phyloP scores from a whole-genome alignment of 2,797 vertebrate genomes.

The Karalla daura region DNA sequence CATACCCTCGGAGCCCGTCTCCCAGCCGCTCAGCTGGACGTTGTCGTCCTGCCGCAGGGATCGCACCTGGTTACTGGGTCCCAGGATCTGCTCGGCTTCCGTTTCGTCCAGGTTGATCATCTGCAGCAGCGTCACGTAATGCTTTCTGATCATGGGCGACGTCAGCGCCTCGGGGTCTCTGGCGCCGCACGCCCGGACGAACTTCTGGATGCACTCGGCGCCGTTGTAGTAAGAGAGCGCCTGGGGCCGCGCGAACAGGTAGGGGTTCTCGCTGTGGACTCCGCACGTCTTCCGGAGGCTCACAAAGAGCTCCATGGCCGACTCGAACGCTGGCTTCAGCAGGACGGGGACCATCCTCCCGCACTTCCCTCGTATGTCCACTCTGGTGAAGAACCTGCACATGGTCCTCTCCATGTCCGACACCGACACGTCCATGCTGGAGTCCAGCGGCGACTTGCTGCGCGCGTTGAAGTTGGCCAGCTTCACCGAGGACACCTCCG shows the following conservation, averaged over 20 bases:
- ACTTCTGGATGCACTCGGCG: constrained; percentile 26
- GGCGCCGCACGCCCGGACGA: constrained; percentile 47
- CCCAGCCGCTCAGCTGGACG: neutral
- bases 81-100: constrained; percentile 59
- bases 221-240: constrained; percentile 35
- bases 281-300: constrained; percentile 43
- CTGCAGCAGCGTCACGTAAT: constrained; percentile 56
- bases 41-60: constrained; percentile 15
- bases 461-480: constrained; percentile 39
- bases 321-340: constrained; percentile 55
- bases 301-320: constrained; percentile 54
- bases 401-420: constrained; percentile 59
- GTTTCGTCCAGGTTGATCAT: constrained; percentile 60
- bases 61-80: constrained; percentile 27
- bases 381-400: constrained; percentile 53
- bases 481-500: constrained; percentile 31
- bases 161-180: constrained; percentile 41
- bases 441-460: neutral
- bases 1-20: constrained; percentile 47
- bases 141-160: constrained; percentile 31
- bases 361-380: constrained; percentile 56
- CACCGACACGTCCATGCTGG: constrained; percentile 34
- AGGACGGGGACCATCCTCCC: constrained; percentile 64
- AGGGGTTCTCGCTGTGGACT: constrained; percentile 48
- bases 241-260: constrained; percentile 50